These are phyloP conservation scores for Clarias pachynema DNA, from an alignment of 2,797 vertebrate genomes.

Conservation along the genomic window DNA sequence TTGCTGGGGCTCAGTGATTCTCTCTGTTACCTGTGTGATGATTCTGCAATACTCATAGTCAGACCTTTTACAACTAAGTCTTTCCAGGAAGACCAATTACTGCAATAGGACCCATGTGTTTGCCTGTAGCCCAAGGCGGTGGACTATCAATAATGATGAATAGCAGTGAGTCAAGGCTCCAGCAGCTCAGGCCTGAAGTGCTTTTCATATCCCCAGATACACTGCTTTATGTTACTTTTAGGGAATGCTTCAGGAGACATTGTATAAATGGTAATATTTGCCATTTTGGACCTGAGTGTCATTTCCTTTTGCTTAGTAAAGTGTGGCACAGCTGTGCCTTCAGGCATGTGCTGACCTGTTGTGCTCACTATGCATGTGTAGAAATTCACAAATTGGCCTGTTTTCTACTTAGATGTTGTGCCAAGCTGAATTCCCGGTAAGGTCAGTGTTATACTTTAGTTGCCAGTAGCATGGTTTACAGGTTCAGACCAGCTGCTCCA, in stretches of 20 bases:
- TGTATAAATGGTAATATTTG: neutral
- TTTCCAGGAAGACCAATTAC: constrained; percentile 49
- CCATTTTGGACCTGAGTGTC: constrained; percentile 3
- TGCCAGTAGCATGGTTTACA: constrained; percentile 69
- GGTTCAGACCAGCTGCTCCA: constrained; percentile 62
- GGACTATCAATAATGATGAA: constrained; percentile 44
- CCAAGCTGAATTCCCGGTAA: constrained; percentile 67
- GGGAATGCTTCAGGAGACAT: neutral
- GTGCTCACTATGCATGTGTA: constrained; percentile 51
- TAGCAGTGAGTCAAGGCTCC: constrained; percentile 21
- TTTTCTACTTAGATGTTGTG: constrained; percentile 66
- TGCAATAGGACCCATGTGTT: constrained; percentile 36
- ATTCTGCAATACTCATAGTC: constrained; percentile 15
- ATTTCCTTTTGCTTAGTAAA: constrained; percentile 33
- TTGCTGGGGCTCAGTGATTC: neutral
- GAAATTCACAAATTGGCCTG: constrained; percentile 66
- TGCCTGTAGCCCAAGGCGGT: constrained; percentile 12
- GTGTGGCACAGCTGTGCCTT: constrained; percentile 9
- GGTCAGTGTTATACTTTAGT: constrained; percentile 67
- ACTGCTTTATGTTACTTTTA: neutral
- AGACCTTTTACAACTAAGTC: constrained; percentile 19
- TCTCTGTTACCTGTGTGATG: constrained; percentile 8
- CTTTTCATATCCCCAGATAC: constrained; percentile 2
- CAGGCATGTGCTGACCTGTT: constrained; percentile 57
- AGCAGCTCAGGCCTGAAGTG: constrained; percentile 1